phyloP scores from a whole-genome alignment of 2,113 vertebrate species.

The Spea bombifrons region DNA sequence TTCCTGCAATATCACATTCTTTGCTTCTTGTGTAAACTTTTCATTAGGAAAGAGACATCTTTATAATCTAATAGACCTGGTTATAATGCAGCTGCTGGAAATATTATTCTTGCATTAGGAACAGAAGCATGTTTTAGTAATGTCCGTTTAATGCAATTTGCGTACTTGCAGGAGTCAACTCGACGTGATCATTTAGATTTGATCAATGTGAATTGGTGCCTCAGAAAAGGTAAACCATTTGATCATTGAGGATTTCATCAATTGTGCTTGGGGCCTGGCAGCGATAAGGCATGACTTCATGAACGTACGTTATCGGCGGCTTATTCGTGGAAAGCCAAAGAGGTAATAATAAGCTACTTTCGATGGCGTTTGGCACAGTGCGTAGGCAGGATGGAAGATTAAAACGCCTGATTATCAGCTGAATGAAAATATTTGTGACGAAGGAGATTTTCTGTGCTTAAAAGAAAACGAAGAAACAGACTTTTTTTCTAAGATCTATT shows the following conservation, averaged over 20 bases:
- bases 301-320: slow-evolving; percentile 51
- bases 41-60: slow-evolving; percentile 75
- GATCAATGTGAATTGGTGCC: slow-evolving; percentile 71
- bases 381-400: too few species aligned
- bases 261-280: slow-evolving; percentile 50
- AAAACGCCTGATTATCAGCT: too few species aligned
- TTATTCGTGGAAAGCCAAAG: slow-evolving; percentile 43
- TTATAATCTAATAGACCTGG: slow-evolving; percentile 79
- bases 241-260: slow-evolving; percentile 71
- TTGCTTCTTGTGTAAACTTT: slow-evolving; percentile 75
- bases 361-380: neutral
- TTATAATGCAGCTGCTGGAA: slow-evolving; percentile 78
- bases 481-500: too few species aligned
- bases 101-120: slow-evolving; percentile 76
- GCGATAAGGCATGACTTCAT: slow-evolving; percentile 62
- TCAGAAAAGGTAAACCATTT: slow-evolving; percentile 67
- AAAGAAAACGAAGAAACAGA: too few species aligned
- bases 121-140: slow-evolving; percentile 77
- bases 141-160: slow-evolving; percentile 81
- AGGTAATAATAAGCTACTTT: slow-evolving; percentile 55
- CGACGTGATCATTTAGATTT: slow-evolving; percentile 65
- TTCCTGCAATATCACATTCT: slow-evolving; percentile 76
- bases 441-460: too few species aligned
- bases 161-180: slow-evolving; percentile 65
- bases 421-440: too few species aligned